Evolutionary conservation across 1,140 invertebrate species (phyloP), one percentile per base, ranked within the genome.

Genomic region (Pseudachorutes palmiensis): DNA sequence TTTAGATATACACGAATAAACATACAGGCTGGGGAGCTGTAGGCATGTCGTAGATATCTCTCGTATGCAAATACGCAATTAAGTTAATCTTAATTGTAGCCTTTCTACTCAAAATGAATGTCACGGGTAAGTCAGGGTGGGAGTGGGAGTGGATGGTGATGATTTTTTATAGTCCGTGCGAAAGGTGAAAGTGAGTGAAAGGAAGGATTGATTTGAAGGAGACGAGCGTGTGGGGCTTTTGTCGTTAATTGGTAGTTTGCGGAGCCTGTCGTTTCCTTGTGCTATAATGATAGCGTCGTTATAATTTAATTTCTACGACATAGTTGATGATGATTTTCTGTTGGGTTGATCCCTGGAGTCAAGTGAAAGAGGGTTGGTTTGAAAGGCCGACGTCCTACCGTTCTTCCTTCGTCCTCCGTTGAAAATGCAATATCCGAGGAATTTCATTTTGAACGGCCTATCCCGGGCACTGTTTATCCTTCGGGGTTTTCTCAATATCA

Each of bases 391-490:
- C 28, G n/a, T 19, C 45, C 58, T 29, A 58, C 49, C 57, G 31
- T 31, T 57, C 49, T 68, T 31, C 66, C 61, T 67, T 49, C 28
- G 30, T 58, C 30, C 9, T 45, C 30, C 32, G 28, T 51, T 66
- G 71, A 74, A 75, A 74, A 75, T 74, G 75, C 73, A 76, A 76
- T 76, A 76, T 74, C 73, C 66, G 31, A 72, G 73, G 74, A 76
- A 76, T 76, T 76, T 75, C 74, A 76, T 76, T 76, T 76, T 74
- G 74, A 72, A 73, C 75, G 75, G 68, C 69, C 70, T 71, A 69
- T 69, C 64, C 67, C 69, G 70, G 68, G 67, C 60, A 73, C 69
- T 70, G 68, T 70, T 73, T 73, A 73, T 72, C 67, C 71, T 72
- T 64, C 49, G 60, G 65, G 71, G 67, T 64, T 55, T 55, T 64